Conservation (phyloP, 2,113 vertebrate genomes). For the Macrotis lagotis region DNA sequence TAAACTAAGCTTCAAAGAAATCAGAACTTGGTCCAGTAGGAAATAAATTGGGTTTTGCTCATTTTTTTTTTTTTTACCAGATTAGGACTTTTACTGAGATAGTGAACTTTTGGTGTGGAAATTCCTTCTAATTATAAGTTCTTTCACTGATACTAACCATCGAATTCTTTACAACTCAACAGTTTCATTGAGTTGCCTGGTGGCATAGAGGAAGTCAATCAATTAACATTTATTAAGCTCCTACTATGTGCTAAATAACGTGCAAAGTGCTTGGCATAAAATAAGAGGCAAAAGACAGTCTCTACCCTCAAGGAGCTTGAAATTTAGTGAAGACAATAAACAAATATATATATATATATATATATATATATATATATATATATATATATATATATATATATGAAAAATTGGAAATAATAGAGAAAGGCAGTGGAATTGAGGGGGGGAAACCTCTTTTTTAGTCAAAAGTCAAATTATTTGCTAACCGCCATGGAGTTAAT, state of each 20-base stretch:
- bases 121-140: not conserved
- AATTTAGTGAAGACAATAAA: not conserved
- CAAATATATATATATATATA: not conserved
- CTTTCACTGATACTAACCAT: not conserved
- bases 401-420: not conserved
- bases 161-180: not conserved
- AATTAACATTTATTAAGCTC: not conserved
- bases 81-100: not conserved
- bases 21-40: conserved; percentile 18
- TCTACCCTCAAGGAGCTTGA: not conserved
- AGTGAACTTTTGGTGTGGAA: not conserved
- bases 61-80: not conserved
- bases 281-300: not conserved
- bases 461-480: not conserved
- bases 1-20: conserved; percentile 7
- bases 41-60: not conserved
- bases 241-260: not conserved
- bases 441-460: not conserved
- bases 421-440: not conserved
- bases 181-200: not conserved
- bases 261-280: not conserved
- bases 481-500: not conserved
- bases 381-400: not conserved
- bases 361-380: too few relatives aligned
- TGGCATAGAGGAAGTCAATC: not conserved